A percentile compares a stretch with the other conserved stretches of the same genome.
Conservation (phyloP, 2,113 vertebrate species). For the Lepus timidus region DNA sequence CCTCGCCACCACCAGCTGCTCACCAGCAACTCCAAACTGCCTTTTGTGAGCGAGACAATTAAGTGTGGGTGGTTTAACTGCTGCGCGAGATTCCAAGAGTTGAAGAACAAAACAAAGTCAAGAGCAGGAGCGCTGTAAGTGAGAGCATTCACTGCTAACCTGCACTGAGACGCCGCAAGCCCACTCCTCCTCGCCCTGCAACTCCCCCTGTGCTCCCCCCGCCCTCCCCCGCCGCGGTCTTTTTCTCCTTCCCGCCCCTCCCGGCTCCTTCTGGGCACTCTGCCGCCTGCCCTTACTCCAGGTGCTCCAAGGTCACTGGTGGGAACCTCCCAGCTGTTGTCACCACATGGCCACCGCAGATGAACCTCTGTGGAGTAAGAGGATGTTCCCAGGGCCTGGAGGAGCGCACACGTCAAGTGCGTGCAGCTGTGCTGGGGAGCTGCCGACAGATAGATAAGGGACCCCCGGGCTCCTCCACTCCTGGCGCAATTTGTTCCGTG, state of each 20-base stretch:
- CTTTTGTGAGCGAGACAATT: not conserved
- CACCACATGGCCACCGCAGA: accelerated
- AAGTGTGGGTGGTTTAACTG: not conserved
- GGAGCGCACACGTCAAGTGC: not conserved
- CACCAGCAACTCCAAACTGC: slow-evolving; percentile 13
- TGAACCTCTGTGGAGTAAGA: not conserved
- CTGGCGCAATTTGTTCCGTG: accelerated
- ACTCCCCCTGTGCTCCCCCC: accelerated
- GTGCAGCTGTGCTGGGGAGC: slow-evolving; percentile 15
- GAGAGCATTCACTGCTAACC: not conserved
- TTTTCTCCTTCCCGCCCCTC: accelerated
- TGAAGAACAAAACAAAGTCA: not conserved
- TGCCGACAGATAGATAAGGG: not conserved
- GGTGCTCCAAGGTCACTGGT: accelerated
- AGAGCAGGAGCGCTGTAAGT: too few species aligned
- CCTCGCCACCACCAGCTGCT: not conserved
- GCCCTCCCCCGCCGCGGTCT: accelerated
- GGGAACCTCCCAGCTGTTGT: not conserved
- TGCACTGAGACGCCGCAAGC: not conserved
- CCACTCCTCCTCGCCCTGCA: not conserved
- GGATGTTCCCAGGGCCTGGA: accelerated
- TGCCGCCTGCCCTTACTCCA: accelerated
- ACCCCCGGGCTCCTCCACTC: accelerated
- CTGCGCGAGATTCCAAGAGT: not conserved
- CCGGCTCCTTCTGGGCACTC: accelerated